Conservation (phyloP, 2,888 invertebrate genomes). For the Myathropa florea region DNA sequence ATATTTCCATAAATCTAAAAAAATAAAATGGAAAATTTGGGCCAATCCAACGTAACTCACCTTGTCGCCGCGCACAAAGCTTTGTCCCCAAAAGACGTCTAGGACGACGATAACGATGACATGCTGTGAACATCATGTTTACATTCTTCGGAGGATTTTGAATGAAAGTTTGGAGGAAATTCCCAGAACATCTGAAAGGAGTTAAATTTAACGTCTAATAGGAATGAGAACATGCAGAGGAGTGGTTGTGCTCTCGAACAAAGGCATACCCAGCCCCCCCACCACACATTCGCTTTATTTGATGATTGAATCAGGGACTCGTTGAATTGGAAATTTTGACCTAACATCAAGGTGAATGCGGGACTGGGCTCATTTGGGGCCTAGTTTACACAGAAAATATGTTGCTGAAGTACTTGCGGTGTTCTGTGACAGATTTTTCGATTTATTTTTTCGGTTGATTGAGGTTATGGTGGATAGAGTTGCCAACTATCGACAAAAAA, state of each 20-base stretch:
- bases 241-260: not conserved
- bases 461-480: not conserved
- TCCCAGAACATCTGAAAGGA: not conserved
- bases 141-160: constrained; percentile 19
- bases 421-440: not conserved
- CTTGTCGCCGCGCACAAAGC: not conserved
- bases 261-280: not conserved
- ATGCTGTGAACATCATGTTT: constrained; percentile 28
- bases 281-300: not conserved
- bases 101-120: not conserved
- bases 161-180: constrained; percentile 26
- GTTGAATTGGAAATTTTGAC: constrained; percentile 42
- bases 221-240: not conserved
- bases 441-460: not conserved
- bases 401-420: not conserved
- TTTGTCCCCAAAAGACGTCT: not conserved
- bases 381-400: not conserved
- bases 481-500: not conserved
- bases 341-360: not conserved
- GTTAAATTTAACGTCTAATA: not conserved
- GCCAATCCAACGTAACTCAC: constrained; percentile 22
- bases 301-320: constrained; percentile 7
- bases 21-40: constrained; percentile 48
- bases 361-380: not conserved
- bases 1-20: constrained; percentile 54